phyloP scores from a whole-genome alignment of 2,113 vertebrate species.

The Anthoscopus minutus region DNA sequence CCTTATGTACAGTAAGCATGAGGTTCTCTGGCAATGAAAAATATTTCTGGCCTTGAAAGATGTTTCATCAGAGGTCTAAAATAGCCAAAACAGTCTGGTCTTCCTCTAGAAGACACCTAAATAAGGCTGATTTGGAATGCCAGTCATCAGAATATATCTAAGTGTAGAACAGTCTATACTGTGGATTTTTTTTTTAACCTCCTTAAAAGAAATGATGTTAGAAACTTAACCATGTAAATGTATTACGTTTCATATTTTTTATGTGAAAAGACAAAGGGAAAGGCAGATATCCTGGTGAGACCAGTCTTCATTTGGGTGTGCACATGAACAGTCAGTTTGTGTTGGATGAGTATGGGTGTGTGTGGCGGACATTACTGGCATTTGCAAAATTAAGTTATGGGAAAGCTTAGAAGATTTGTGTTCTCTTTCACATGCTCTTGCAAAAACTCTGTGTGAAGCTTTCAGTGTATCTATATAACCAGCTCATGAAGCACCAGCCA shows the following conservation, averaged over 20 bases:
- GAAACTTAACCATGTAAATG: background rate
- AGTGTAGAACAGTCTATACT: background rate
- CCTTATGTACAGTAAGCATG: background rate
- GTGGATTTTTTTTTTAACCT: background rate
- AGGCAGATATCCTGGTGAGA: background rate
- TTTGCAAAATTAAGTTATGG: background rate
- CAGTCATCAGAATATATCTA: background rate
- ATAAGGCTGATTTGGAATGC: background rate
- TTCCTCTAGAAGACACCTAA: background rate
- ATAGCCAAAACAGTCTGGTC: background rate
- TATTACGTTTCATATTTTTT: background rate
- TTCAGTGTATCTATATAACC: background rate
- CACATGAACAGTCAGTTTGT: background rate
- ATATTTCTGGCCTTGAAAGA: background rate
- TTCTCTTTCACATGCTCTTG: background rate
- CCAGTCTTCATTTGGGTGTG: background rate
- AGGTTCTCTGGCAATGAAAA: background rate
- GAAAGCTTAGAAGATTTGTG: background rate
- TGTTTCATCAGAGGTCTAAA: background rate
- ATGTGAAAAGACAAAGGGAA: background rate
- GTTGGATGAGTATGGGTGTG: background rate
- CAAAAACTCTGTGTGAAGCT: background rate
- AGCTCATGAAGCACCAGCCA: background rate
- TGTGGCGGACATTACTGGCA: background rate
- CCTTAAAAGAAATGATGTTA: background rate